Percentiles rank a stretch among this genome's conserved stretches.
Evolutionary conservation across 1,140 invertebrate genomes (phyloP).

Genomic region (Bombus ignitus): DNA sequence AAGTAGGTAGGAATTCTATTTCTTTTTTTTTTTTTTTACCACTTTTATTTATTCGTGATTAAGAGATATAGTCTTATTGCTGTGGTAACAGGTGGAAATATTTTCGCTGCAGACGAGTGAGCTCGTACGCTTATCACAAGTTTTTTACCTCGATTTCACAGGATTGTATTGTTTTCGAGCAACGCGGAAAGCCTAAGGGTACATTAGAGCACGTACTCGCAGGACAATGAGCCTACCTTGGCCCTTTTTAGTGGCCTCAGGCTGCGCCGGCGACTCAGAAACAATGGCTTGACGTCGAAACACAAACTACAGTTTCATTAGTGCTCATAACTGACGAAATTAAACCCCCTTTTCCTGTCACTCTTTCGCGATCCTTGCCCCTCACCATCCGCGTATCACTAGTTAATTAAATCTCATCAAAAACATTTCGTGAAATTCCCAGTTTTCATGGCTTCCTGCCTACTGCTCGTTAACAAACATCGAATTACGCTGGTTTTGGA

Average conservation of each 20-base stretch:
- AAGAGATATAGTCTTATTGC: neutral
- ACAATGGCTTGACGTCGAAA: slow-evolving; percentile 63
- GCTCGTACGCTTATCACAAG: neutral
- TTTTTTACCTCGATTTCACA: neutral
- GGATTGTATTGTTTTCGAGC: slow-evolving; percentile 46
- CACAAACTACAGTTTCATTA: slow-evolving; percentile 72
- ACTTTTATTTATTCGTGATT: neutral
- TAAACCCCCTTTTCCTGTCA: slow-evolving; percentile 40
- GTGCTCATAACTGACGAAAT: slow-evolving; percentile 67
- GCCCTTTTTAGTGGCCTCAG: slow-evolving; percentile 45
- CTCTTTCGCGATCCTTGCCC: too few species aligned
- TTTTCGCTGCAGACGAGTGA: neutral
- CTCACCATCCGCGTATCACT: slow-evolving; percentile 1
- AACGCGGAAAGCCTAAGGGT: slow-evolving; percentile 36
- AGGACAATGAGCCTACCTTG: slow-evolving; percentile 58
- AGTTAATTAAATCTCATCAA: slow-evolving; percentile 48
- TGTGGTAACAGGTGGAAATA: neutral
- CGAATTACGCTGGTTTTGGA: too few species aligned
- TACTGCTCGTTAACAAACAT: neutral
- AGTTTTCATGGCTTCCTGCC: neutral
- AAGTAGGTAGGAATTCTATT: neutral
- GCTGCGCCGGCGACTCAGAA: slow-evolving; percentile 40
- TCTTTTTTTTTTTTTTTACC: neutral
- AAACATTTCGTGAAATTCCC: slow-evolving; percentile 34
- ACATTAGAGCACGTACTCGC: slow-evolving; percentile 36